Conservation (phyloP, 2,888 invertebrate genomes). For the Thelaira solivaga region DNA sequence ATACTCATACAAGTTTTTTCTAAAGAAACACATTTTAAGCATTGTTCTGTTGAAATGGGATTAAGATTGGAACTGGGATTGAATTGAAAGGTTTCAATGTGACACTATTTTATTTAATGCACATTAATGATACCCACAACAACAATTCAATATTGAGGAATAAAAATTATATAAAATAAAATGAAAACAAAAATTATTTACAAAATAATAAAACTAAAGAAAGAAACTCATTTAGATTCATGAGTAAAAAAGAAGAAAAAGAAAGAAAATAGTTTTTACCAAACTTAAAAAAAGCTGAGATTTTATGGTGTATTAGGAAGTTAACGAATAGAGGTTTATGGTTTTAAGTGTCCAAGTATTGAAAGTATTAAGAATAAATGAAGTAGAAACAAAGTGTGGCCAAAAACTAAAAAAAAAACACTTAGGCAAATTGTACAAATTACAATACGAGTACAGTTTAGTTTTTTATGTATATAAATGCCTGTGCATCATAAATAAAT, state of each 20-base stretch:
- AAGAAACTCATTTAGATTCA: neutral
- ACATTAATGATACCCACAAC: conserved; percentile 39
- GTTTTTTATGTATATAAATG: no score
- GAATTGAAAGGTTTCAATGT: conserved; percentile 55
- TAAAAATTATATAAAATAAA: neutral
- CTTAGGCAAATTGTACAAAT: neutral
- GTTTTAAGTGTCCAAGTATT: conserved; percentile 46
- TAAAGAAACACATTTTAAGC: conserved; percentile 8
- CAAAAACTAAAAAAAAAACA: no score
- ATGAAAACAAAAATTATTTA: neutral
- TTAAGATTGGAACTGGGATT: conserved; percentile 34
- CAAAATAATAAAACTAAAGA: neutral
- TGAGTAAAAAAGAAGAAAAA: neutral
- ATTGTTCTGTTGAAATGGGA: conserved; percentile 42
- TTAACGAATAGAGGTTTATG: conserved; percentile 46
- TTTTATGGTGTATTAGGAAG: conserved; percentile 42
- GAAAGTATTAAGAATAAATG: conserved; percentile 38
- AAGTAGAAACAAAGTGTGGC: conserved; percentile 39
- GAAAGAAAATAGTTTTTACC: conserved; percentile 16
- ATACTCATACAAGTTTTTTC: neutral
- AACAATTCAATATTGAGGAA: neutral
- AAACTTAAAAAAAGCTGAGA: conserved; percentile 2
- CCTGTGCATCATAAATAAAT: no score
- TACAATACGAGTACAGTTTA: no score
- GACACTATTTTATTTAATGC: conserved; percentile 57